phyloP scores from a whole-genome alignment of 2,113 vertebrate genomes.

The Elephantulus edwardii region DNA sequence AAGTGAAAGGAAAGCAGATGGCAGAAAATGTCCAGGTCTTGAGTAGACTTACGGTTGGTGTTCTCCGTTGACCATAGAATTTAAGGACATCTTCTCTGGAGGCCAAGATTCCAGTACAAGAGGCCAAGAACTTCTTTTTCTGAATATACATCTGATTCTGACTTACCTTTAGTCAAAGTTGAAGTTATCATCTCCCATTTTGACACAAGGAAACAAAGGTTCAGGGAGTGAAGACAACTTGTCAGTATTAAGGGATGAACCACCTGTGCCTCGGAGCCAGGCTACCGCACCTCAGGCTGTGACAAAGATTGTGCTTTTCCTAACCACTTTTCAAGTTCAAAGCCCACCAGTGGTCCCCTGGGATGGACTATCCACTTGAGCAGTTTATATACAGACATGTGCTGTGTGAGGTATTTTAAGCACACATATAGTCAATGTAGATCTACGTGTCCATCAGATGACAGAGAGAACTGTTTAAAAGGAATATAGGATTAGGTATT shows the following conservation, averaged over 20 bases:
- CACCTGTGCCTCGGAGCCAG: background rate
- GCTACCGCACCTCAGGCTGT: too few relatives aligned
- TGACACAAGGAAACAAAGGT: background rate
- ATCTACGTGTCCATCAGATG: background rate
- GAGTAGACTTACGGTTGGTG: background rate
- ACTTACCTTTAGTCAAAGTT: background rate
- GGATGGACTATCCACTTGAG: background rate
- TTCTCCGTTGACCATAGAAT: background rate
- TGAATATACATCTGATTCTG: background rate
- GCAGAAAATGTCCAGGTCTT: background rate
- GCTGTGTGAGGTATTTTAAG: background rate
- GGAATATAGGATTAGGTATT: too few relatives aligned
- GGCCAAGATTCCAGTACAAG: background rate
- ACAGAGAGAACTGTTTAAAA: too few relatives aligned
- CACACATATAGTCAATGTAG: too few relatives aligned
- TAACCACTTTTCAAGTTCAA: background rate
- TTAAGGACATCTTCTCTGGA: background rate
- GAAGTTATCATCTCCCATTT: background rate
- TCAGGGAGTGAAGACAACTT: background rate
- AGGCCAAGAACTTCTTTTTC: too few relatives aligned
- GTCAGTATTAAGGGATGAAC: background rate
- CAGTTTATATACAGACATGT: rapidly evolving
- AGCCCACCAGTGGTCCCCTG: too few relatives aligned
- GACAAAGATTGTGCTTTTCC: background rate
- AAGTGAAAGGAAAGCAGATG: background rate